Base-by-base conservation (phyloP, 2,113 vertebrate genomes). In the Hirundichthys speculiger region DNA sequence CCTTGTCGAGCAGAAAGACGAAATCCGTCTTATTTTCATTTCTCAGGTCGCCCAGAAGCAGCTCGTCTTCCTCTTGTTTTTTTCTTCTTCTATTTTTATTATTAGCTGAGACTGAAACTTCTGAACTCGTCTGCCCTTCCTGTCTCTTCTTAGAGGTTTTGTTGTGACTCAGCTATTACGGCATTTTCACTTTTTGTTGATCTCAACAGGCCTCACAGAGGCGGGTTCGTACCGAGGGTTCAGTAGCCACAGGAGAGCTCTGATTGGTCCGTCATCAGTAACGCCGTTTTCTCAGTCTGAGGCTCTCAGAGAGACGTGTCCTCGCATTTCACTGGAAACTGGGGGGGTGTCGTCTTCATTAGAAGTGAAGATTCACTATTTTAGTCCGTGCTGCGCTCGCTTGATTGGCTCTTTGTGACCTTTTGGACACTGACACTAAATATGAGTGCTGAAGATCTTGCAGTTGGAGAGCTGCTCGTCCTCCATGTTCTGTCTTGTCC, bases 401-500 rank as follows among this genome's bases (percentile, higher is more conserved):
- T 42, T 54, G 30, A 20, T 42, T 2, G 13, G 34, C 49, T 49
- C 42, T 50, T 45, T 30, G 6, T 68, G 61, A 63, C 59, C 62
- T 62, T 2, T 14, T 60, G n/a, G 45, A 60, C 55, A 47, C 19
- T n/a, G 54, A 64, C 68, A 58, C 54, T 70, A 50, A 22, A 22
- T 39, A 39, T 64, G 15, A 81, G 60, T 56, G 52, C 54, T 64
- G 50, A 11, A 58, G 24, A 57, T 39, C 41, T 55, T 69, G 55
- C 53, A 64, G 47, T 27, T n/a, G n/a, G n/a, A n/a, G n/a, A n/a
- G n/a, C n/a, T n/a, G n/a, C 73, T 61, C 55, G 66, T 58, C 18
- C 39, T 40, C 67, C 72, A 25, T 40, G 71, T 47, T 50, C 70
- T 64, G 45, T 74, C 77, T 45, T 45, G 55, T 84, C 67, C 24